phyloP scores from a whole-genome alignment of 2,888 invertebrate genomes.

The Melieria picta region DNA sequence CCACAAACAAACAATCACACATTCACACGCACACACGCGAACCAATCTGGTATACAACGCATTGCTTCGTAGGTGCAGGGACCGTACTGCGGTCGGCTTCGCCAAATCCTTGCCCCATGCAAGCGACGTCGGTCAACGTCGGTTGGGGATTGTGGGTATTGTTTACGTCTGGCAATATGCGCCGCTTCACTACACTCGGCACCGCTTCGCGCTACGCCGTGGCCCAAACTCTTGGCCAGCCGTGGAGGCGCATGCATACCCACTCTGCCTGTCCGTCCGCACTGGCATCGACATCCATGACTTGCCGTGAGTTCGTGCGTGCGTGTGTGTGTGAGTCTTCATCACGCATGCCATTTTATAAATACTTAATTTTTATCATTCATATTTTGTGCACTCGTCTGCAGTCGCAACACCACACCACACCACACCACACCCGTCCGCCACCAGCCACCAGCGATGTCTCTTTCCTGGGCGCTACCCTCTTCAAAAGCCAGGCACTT shows the following conservation, averaged over 20 bases:
- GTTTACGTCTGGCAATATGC: conserved; percentile 17
- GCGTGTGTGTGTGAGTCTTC: neutral
- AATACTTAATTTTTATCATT: conserved; percentile 3
- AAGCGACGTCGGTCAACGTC: conserved; percentile 11
- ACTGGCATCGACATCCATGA: neutral
- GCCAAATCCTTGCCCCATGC: neutral
- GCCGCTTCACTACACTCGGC: conserved; percentile 2
- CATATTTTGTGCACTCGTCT: neutral
- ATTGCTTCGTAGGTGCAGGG: conserved; percentile 3
- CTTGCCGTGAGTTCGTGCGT: neutral
- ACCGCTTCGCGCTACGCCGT: neutral
- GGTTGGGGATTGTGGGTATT: conserved; percentile 17
- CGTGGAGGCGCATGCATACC: neutral
- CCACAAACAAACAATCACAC: neutral
- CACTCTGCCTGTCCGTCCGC: neutral
- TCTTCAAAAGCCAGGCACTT: neutral
- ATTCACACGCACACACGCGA: neutral
- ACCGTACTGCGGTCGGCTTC: neutral
- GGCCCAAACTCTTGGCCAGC: neutral
- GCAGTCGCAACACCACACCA: neutral
- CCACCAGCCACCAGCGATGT: neutral
- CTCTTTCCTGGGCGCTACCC: neutral
- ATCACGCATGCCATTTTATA: neutral
- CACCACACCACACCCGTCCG: neutral
- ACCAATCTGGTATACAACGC: neutral